These are phyloP conservation scores for Eupsilia transversa DNA, from an alignment of 2,888 invertebrate genomes.

Conservation along the genomic window DNA sequence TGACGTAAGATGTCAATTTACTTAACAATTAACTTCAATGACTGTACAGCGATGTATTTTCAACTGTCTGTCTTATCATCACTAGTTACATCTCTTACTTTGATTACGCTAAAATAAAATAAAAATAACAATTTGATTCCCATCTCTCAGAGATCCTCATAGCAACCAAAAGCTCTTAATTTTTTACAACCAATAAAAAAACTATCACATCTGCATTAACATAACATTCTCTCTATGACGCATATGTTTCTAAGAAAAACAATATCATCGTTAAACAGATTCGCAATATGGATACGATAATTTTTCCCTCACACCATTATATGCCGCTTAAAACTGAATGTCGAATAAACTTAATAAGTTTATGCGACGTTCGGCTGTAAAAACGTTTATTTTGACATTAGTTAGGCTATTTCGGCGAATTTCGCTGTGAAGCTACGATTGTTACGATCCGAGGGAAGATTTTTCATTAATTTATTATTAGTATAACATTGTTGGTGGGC, in stretches of 20 bases:
- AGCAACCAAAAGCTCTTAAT: conserved; percentile 17
- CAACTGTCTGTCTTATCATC: too few relatives aligned
- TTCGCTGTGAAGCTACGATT: conserved; percentile 77
- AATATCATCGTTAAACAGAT: conserved; percentile 58
- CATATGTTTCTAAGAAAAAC: conserved; percentile 72
- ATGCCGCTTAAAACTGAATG: conserved; percentile 77
- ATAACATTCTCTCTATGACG: conserved; percentile 54
- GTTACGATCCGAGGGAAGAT: conserved; percentile 68
- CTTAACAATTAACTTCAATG: too few relatives aligned
- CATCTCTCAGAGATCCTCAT: not conserved
- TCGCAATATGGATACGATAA: conserved; percentile 72
- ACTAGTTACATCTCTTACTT: too few relatives aligned
- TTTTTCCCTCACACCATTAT: conserved; percentile 64
- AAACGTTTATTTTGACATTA: conserved; percentile 78
- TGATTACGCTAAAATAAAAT: too few relatives aligned
- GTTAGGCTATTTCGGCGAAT: conserved; percentile 77
- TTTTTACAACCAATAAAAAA: conserved; percentile 25
- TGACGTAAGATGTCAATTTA: too few relatives aligned
- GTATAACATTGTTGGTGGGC: conserved; percentile 58
- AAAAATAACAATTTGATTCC: too few relatives aligned
- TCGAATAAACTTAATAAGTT: conserved; percentile 86
- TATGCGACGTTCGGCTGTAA: conserved; percentile 81
- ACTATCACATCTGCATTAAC: conserved; percentile 48
- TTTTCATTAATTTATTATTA: conserved; percentile 62
- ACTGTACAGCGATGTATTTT: too few relatives aligned